Base-by-base conservation (phyloP, 2,888 invertebrate genomes). In the Cerastis leucographa region DNA sequence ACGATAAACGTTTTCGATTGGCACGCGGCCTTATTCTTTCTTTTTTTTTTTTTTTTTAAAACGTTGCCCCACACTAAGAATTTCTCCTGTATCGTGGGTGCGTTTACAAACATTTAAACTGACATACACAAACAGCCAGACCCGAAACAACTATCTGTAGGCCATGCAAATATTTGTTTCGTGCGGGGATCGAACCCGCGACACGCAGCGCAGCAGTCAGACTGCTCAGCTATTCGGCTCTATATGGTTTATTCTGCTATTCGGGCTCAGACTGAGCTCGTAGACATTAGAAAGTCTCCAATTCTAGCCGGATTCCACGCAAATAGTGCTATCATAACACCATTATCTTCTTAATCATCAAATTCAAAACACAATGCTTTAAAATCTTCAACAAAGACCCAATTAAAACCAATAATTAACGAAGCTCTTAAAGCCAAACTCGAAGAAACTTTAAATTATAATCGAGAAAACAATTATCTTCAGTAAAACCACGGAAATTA, bases 401-500 rank as follows among this genome's bases (percentile, higher is more conserved):
- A 71, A 78, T 66, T 71, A 61, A 61, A 22, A 46, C 12, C 49
- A 51, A 40, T 72, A 67, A 46, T 79, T 61, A 72, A 42, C 51
- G 49, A 11, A 29, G 44, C 68, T 69, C 35, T 64, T 51, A 59
- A 65, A 64, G 25, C 22, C 6, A 69, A 80, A 80, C 80, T 65
- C n/a, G 3, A 35, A 19, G 56, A 44, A 81, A 71, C 67, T 76
- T 71, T 59, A 67, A 49, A 62, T 81, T 71, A 68, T 81, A 80
- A 81, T 81, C n/a, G 25, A 67, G 19, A 35, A 67, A 70, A 76
- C 81, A 82, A 67, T 62, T 75, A 61, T 19, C 54, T 35, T 6
- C 12, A 42, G 19, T 9, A 59, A 25, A 71, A 74, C 59, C 71
- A 14, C 68, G 65, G 74, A 72, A 79, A 83, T 77, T 66, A 78